Percentiles rank a stretch among this genome's conserved stretches.
Evolutionary conservation across 2,888 invertebrate genomes (phyloP).

Genomic region (Gibbula magus): DNA sequence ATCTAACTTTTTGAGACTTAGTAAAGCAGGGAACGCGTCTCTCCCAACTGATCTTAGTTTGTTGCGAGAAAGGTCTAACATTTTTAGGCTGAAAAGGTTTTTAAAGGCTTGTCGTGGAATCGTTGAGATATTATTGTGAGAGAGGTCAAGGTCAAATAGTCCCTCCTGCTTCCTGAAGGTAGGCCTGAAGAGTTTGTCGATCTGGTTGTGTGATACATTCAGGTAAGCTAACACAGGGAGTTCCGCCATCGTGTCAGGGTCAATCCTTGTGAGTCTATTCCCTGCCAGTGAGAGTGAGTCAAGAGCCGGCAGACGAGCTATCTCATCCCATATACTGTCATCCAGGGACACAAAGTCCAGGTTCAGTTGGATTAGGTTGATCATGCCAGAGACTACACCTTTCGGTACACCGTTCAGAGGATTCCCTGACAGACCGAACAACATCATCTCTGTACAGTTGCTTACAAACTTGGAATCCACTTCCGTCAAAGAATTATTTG

Average conservation of each 20-base stretch:
- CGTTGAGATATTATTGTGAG: constrained; percentile 28
- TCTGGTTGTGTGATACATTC: constrained; percentile 34
- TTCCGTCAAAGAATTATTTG: constrained; percentile 34
- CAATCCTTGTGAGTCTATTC: constrained; percentile 32
- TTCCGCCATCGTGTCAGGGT: constrained; percentile 30
- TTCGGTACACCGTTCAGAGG: constrained; percentile 22
- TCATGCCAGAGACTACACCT: constrained; percentile 23
- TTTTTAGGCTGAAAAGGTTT: constrained; percentile 23
- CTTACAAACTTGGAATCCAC: neutral
- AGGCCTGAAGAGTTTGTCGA: constrained; percentile 29
- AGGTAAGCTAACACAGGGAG: constrained; percentile 29
- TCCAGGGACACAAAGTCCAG: constrained; percentile 31
- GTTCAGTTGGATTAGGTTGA: constrained; percentile 29
- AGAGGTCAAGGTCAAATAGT: constrained; percentile 35
- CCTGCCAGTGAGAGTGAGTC: constrained; percentile 30
- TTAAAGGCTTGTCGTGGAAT: constrained; percentile 29
- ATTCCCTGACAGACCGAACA: constrained; percentile 28
- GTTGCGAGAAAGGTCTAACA: constrained; percentile 33
- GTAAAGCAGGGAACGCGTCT: constrained; percentile 32
- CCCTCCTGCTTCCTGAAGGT: constrained; percentile 34
- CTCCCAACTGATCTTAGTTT: constrained; percentile 26
- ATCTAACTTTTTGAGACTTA: constrained; percentile 27
- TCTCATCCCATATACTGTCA: constrained; percentile 40
- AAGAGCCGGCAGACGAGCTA: constrained; percentile 28
- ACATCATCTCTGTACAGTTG: constrained; percentile 32